phyloP scores from a whole-genome alignment of 2,888 invertebrate species.

The Andrena praecox region DNA sequence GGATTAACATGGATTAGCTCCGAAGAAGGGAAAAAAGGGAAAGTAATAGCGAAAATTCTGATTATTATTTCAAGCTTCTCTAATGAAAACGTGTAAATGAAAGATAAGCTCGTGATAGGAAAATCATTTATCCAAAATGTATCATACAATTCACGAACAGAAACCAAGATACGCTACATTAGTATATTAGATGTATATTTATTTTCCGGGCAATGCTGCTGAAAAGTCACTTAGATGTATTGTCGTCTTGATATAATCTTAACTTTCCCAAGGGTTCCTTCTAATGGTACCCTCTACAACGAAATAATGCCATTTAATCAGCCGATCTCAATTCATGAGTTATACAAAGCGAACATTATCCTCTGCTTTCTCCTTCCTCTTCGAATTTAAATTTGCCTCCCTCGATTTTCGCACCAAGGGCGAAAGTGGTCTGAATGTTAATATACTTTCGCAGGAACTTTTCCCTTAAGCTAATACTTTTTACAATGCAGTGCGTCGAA shows the following conservation, averaged over 20 bases:
- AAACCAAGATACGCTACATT: slow-evolving; percentile 65
- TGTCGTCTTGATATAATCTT: slow-evolving; percentile 47
- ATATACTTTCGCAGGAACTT: slow-evolving; percentile 27
- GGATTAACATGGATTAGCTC: slow-evolving; percentile 23
- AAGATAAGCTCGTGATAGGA: slow-evolving; percentile 60
- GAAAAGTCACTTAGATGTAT: slow-evolving; percentile 42
- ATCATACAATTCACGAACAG: slow-evolving; percentile 65
- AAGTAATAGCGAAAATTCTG: slow-evolving; percentile 25
- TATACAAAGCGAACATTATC: background rate
- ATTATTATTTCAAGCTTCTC: slow-evolving; percentile 33
- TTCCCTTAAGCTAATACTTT: slow-evolving; percentile 19
- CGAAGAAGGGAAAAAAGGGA: slow-evolving; percentile 26
- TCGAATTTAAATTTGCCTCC: slow-evolving; percentile 1
- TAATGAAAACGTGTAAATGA: slow-evolving; percentile 54
- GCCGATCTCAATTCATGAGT: slow-evolving; percentile 4
- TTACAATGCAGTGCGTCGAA: slow-evolving; percentile 32
- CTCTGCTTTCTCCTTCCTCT: background rate
- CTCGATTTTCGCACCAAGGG: background rate
- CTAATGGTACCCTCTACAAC: slow-evolving; percentile 25
- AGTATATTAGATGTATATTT: slow-evolving; percentile 55
- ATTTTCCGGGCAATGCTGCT: slow-evolving; percentile 36
- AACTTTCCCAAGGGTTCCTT: slow-evolving; percentile 22
- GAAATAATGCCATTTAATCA: slow-evolving; percentile 7
- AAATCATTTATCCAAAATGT: slow-evolving; percentile 69
- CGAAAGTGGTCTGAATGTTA: background rate